phyloP scores from a whole-genome alignment of 1,140 invertebrate genomes.

The Drosophila lowei region DNA sequence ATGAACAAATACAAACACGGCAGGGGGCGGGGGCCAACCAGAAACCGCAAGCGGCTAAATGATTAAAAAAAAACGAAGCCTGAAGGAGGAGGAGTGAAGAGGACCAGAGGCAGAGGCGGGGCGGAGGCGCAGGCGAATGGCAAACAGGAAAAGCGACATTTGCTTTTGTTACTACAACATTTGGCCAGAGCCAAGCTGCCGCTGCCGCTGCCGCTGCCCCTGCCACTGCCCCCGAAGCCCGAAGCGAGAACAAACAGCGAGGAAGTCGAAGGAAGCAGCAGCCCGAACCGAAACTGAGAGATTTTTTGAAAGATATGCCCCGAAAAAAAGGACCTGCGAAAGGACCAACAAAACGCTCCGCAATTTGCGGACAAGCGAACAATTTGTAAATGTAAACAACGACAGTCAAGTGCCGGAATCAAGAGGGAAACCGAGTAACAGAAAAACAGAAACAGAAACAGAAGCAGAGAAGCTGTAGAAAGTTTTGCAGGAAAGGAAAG shows the following conservation, averaged over 20 bases:
- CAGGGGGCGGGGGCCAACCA: background rate
- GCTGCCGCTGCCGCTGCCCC: background rate
- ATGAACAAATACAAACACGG: conserved; percentile 69
- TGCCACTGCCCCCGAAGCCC: conserved; percentile 26
- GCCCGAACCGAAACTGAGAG: conserved; percentile 37
- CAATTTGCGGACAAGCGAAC: conserved; percentile 80
- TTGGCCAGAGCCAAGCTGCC: conserved; percentile 37
- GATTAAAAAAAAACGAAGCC: conserved; percentile 44
- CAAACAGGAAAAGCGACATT: conserved; percentile 76
- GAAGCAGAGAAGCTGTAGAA: conserved; percentile 29
- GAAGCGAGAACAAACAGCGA: conserved; percentile 42
- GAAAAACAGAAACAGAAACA: background rate
- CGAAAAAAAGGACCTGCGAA: conserved; percentile 28
- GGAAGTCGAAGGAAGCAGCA: conserved; percentile 34
- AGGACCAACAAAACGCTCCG: conserved; percentile 50
- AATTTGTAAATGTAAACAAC: conserved; percentile 82
- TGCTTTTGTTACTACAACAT: conserved; percentile 77
- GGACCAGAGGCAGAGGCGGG: conserved; percentile 3
- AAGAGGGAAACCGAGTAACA: conserved; percentile 27
- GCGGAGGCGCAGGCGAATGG: conserved; percentile 26
- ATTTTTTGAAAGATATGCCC: conserved; percentile 64
- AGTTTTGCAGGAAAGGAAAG: conserved; percentile 29
- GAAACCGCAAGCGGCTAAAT: conserved; percentile 69
- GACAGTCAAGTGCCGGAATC: conserved; percentile 73
- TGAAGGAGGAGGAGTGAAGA: background rate